Base-by-base conservation (phyloP, 2,888 invertebrate species). In the Sipha maydis region DNA sequence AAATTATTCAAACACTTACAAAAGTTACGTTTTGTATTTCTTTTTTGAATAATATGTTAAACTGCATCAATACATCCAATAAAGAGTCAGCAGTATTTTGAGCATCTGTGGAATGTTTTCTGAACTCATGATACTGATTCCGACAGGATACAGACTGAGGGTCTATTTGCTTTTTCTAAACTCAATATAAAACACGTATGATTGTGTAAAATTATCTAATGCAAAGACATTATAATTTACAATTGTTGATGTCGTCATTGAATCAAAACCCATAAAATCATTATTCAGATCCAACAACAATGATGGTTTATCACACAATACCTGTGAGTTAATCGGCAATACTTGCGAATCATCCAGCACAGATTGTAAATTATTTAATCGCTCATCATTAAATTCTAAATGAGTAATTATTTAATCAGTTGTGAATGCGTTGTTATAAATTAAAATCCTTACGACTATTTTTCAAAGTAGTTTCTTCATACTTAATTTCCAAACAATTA, bases 221-320 rank as follows among this genome's bases (percentile, higher is more conserved):
- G 61, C 5, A 61, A 61, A 61, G 25, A 34, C 2, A 4, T 48
- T 8, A 83, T 83, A n/a, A 25, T 75, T 31, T 85, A 85, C 85
- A 48, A 54, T 71, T 71, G 48, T 78, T 4, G 85, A 54, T 38
- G 38, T 14, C 69, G n/a, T 78, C 34, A 85, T 48, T 34, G 85
- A 85, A 85, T 85, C 85, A 21, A 85, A 85, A n/a, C 85, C 85
- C 71, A 85, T 31, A 34, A 79, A 71, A n/a, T 54, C 34, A 79
- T 79, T n/a, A 79, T 78, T 54, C n/a, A 28, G 21, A 56, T 79
- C 25, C 31, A 56, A 56, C 21, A 25, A 17, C 34, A 78, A 67
- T 41, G 61, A n/a, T 38, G 19, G 25, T 41, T 67, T 76, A 76
- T 76, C 25, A 41, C 48, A 67, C 21, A 61, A 21, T 21, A 7